A percentile compares a stretch with the other conserved stretches of the same genome.
Evolutionary conservation across 2,888 invertebrate genomes (phyloP).

Genomic region (Aleiodes testaceus): DNA sequence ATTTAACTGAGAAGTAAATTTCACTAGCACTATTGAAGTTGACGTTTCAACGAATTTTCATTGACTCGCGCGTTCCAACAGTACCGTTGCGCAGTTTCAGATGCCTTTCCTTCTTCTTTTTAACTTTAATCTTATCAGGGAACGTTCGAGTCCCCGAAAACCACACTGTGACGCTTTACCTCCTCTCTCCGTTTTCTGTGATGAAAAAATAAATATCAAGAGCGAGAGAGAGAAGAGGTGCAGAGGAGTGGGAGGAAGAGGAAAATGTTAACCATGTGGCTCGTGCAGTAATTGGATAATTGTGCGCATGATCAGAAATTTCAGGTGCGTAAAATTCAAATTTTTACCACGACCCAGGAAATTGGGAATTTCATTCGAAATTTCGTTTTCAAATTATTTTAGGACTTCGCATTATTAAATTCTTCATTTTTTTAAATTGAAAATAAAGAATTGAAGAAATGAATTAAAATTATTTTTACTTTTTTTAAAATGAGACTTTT

Average conservation of each 20-base stretch:
- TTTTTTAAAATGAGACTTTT: too few species aligned
- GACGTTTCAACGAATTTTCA: slow-evolving; percentile 1
- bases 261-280: slow-evolving; percentile 17
- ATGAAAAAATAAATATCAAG: neutral
- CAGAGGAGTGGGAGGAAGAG: neutral
- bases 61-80: slow-evolving; percentile 8
- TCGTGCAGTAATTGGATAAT: neutral
- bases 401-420: too few species aligned
- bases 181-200: slow-evolving; percentile 2
- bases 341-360: neutral
- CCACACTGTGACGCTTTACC: slow-evolving; percentile 10
- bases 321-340: neutral
- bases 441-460: neutral
- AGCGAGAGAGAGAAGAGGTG: neutral
- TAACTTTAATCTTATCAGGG: slow-evolving; percentile 19
- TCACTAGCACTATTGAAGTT: slow-evolving; percentile 2
- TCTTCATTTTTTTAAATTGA: too few species aligned
- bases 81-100: neutral
- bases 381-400: too few species aligned
- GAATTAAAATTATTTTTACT: neutral
- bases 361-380: neutral
- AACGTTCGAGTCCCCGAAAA: slow-evolving; percentile 24
- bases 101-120: neutral
- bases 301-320: slow-evolving; percentile 11
- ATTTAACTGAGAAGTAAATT: too few species aligned